phyloP scores from a whole-genome alignment of 2,113 vertebrate species.

The Melierax canorus region DNA sequence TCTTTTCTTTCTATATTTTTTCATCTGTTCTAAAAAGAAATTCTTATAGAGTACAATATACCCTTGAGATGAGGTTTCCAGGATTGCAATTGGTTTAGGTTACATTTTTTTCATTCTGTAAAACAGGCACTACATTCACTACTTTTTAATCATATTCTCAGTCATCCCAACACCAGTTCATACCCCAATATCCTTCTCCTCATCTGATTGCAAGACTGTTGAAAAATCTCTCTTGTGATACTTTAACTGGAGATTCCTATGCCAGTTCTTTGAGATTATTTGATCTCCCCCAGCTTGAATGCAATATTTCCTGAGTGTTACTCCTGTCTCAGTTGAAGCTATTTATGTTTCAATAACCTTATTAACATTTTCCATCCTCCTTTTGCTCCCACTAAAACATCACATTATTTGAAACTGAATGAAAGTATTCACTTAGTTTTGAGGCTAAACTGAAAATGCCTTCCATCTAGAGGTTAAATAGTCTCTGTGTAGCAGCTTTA shows the following conservation, averaged over 20 bases:
- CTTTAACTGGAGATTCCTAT: not conserved
- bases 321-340: not conserved
- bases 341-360: not conserved
- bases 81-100: not conserved
- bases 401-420: not conserved
- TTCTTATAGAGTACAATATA: not conserved
- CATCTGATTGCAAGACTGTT: not conserved
- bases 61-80: not conserved
- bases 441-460: not conserved
- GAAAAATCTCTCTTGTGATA: not conserved
- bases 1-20: not conserved
- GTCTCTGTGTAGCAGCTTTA: not conserved
- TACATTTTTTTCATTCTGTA: not conserved
- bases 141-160: not conserved
- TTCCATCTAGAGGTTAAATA: not conserved
- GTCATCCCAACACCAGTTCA: not conserved
- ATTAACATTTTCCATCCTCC: not conserved
- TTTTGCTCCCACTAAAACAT: not conserved
- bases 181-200: not conserved
- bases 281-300: not conserved
- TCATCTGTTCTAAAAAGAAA: not conserved
- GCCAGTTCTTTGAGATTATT: not conserved
- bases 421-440: not conserved
- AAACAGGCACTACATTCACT: not conserved
- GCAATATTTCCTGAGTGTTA: not conserved